Conservation (phyloP, 2,113 vertebrate genomes). For the Brachionichthys hirsutus region DNA sequence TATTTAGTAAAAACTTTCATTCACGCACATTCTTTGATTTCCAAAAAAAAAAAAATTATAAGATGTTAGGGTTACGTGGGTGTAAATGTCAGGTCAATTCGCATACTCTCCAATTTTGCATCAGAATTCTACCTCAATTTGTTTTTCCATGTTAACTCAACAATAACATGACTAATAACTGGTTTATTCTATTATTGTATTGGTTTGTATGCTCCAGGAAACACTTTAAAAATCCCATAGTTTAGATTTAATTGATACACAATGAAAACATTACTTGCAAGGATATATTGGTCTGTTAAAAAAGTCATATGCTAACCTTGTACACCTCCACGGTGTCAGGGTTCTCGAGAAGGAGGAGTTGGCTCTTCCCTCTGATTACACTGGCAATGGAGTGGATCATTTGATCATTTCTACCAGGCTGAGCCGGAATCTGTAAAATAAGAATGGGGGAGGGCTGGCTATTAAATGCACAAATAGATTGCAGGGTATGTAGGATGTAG, state of each 20-base stretch:
- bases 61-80: neutral
- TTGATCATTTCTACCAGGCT: slow-evolving; percentile 44
- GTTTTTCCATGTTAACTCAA: no score
- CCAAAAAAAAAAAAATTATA: neutral
- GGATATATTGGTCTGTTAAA: neutral
- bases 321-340: slow-evolving; percentile 68
- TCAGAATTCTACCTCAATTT: no score
- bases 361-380: slow-evolving; percentile 64
- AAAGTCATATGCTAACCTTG: slow-evolving; percentile 50
- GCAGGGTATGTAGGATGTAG: no score
- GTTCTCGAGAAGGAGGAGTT: slow-evolving; percentile 67
- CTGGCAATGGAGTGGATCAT: slow-evolving; percentile 66
- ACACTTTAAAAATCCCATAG: no score
- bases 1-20: neutral
- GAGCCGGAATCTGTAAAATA: slow-evolving; percentile 49
- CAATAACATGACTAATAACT: no score
- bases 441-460: neutral
- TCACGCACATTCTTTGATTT: neutral
- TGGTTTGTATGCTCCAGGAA: no score
- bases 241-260: no score
- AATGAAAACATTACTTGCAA: neutral
- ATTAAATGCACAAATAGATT: slow-evolving; percentile 6
- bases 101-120: no score
- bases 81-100: no score
- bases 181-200: no score